These are phyloP conservation scores for Drosophila meridionalis DNA, from an alignment of 2,888 invertebrate species.

Conservation along the genomic window DNA sequence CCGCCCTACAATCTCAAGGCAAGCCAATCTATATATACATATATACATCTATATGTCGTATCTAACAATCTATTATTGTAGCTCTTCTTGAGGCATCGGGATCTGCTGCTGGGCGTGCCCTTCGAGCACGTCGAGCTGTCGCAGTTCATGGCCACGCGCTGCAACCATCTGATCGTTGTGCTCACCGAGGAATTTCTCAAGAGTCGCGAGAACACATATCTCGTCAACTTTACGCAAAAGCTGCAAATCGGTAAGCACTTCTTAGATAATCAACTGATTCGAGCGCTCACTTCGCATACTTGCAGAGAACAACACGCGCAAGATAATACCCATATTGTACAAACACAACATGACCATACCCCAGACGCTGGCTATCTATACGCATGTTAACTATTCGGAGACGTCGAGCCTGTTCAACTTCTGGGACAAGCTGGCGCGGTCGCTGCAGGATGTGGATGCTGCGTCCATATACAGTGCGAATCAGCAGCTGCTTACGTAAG, in stretches of 20 bases:
- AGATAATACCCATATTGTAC: constrained; percentile 90
- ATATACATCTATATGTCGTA: neutral
- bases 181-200: constrained; percentile 91
- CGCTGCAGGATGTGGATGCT: constrained; percentile 82
- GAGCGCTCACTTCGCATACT: neutral
- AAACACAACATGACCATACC: constrained; percentile 88
- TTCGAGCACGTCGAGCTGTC: constrained; percentile 91
- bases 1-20: constrained; percentile 88
- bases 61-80: constrained; percentile 74
- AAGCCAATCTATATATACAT: constrained; percentile 29
- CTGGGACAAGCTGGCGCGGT: constrained; percentile 89
- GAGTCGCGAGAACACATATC: constrained; percentile 91
- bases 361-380: constrained; percentile 88
- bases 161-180: constrained; percentile 91
- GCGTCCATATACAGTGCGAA: constrained; percentile 36
- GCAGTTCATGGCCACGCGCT: constrained; percentile 90
- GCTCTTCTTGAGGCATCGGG: constrained; percentile 91
- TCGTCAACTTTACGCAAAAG: constrained; percentile 92
- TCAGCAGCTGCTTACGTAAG: constrained; percentile 51
- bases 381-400: constrained; percentile 87
- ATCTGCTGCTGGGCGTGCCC: constrained; percentile 89
- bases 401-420: constrained; percentile 88
- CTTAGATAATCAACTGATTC: neutral
- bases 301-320: constrained; percentile 86
- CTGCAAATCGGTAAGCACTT: constrained; percentile 89